Evolutionary conservation across 2,888 invertebrate genomes (phyloP), one percentile per base, ranked within the genome.

Genomic region (Mechanitis messenoides): DNA sequence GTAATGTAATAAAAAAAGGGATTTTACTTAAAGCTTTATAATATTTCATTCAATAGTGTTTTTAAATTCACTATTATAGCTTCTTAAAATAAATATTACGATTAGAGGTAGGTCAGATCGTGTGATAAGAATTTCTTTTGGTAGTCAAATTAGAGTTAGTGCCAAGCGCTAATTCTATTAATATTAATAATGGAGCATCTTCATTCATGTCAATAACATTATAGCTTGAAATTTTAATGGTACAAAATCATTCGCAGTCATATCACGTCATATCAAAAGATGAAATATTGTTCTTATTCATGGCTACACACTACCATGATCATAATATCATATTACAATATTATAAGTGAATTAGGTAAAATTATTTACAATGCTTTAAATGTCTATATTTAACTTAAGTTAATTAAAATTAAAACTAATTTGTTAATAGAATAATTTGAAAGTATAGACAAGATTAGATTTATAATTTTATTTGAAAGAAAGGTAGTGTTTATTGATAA

Each of bases 191-290:
- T 56, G 20, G 55, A 47, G 33, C 45, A 7, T 33, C 31, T 38
- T 60, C 38, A 55, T 31, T 42, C 61, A 45, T 59, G 33, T 50
- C 54, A 63, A 56, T 59, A 56, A 42, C 53, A 58, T 6, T 56
- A 38, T 53, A 58, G 55, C 62, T 56, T 55, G 38, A 60, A 65
- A 60, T 55, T 60, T 50, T 61, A 55, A 73, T 72, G 76, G 87
- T 87, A 83, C 87, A 87, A 86, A 83, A 68, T 78, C 82, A 85
- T 84, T 84, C 86, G 89, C 84, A 72, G 73, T 84, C 90, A 84
- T 89, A 90, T 91, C 89, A 85, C 83, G 68, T 81, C 87, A 88
- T 88, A 87, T 87, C 85, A 76, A 56, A 59, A 62, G 59, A 62
- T 55, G 45, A 56, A 42, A 42, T 54, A 45, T 46, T 20, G 57